Conservation (phyloP, 2,113 vertebrate genomes). For the Callaeas wilsoni region DNA sequence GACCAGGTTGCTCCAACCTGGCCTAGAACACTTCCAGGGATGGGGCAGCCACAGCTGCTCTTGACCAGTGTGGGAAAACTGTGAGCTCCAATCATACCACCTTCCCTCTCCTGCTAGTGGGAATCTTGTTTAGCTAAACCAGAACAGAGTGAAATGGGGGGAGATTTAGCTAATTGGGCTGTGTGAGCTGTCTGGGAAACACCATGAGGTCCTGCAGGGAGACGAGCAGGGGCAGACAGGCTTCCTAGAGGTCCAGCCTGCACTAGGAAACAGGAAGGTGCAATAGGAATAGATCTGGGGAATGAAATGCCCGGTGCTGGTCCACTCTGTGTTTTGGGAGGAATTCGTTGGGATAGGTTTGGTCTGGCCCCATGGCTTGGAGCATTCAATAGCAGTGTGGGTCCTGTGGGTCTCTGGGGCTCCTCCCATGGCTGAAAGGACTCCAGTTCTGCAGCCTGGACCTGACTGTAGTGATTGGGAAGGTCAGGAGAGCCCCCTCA, state of each 20-base stretch:
- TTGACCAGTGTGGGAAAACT: not conserved
- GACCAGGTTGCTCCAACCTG: not conserved
- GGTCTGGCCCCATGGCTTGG: not conserved
- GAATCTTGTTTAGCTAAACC: not conserved
- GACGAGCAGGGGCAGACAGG: not conserved
- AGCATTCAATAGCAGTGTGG: not conserved
- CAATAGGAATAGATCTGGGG: not conserved
- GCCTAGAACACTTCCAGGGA: not conserved
- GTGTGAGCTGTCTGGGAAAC: not conserved
- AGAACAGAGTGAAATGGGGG: not conserved
- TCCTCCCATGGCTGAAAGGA: not conserved
- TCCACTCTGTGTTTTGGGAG: accelerated
- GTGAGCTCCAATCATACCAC: not conserved
- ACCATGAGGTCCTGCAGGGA: not conserved
- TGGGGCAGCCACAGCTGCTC: not conserved
- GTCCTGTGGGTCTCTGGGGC: not conserved
- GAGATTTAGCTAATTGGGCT: not conserved
- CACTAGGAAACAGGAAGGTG: not conserved
- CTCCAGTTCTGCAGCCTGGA: not conserved
- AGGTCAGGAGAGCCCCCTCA: not conserved
- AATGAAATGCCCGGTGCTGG: not conserved
- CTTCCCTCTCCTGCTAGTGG: not conserved
- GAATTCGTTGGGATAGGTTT: not conserved
- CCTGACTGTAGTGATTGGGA: not conserved
- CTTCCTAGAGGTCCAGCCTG: not conserved